These are phyloP conservation scores for Catharus ustulatus DNA, from an alignment of 2,797 vertebrate species.

Conservation along the genomic window DNA sequence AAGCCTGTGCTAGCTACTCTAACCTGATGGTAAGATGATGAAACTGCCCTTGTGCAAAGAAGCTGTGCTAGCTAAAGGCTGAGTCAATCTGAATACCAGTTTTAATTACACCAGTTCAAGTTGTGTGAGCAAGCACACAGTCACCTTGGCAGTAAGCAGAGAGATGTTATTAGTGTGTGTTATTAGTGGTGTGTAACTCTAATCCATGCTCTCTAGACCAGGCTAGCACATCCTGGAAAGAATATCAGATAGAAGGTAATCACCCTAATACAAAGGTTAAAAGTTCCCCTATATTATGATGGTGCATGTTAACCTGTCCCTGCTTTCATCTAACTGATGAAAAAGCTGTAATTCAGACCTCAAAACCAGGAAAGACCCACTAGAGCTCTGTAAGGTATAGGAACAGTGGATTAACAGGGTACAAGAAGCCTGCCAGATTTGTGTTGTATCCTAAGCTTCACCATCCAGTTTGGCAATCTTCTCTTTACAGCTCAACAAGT, in stretches of 20 bases:
- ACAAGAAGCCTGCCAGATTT: background rate
- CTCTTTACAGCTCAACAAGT: background rate
- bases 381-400: background rate
- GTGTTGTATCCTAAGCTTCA: background rate
- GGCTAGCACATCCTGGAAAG: background rate
- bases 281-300: background rate
- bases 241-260: background rate
- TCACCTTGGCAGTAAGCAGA: background rate
- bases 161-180: background rate
- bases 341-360: background rate
- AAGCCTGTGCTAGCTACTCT: background rate
- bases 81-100: background rate
- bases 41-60: background rate
- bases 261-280: background rate
- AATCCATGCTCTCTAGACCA: background rate
- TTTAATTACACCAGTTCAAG: slow-evolving; percentile 1
- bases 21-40: background rate
- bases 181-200: background rate
- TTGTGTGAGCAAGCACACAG: background rate
- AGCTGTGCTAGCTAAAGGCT: background rate
- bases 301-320: background rate
- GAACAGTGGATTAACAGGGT: background rate
- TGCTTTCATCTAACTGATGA: background rate
- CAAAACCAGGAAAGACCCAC: fast-evolving
- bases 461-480: background rate